Conservation (phyloP, 2,113 vertebrate species). For the Brachirus orientalis region DNA sequence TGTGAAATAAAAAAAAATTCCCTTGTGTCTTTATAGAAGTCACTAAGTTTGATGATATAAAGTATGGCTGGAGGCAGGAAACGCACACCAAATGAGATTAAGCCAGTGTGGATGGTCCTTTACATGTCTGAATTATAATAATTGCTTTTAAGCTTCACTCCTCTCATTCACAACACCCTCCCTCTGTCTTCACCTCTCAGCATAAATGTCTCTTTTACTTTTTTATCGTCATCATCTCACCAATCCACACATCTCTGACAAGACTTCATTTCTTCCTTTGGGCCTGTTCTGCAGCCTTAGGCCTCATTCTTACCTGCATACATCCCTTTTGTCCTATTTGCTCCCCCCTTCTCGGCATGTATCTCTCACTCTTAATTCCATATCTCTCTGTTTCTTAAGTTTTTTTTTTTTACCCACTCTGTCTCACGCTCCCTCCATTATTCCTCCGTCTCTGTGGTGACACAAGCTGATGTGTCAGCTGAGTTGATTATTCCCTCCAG, state of each 20-base stretch:
- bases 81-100: background rate
- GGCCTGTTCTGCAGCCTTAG: too few relatives aligned
- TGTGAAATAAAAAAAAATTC: background rate
- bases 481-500: conserved; percentile 76
- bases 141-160: too few relatives aligned
- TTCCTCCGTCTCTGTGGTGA: conserved; percentile 55
- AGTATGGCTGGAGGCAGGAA: background rate
- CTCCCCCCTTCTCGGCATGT: conserved; percentile 31
- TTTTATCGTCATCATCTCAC: background rate
- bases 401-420: conserved; percentile 32
- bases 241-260: background rate
- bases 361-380: conserved; percentile 29
- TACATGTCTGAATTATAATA: too few relatives aligned
- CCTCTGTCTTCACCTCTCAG: background rate
- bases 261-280: background rate
- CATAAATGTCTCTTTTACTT: background rate
- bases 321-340: background rate
- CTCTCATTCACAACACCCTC: background rate
- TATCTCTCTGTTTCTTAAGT: conserved; percentile 42
- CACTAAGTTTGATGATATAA: background rate
- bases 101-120: background rate
- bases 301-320: background rate
- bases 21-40: background rate
- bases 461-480: conserved; percentile 76
- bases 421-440: conserved; percentile 52